Conservation (phyloP, 1,140 invertebrate genomes). For the honey bee (Apis mellifera) region Amel_HAv3.1 CM009941.2:16153001-16153500, state of each 20-base stretch:
- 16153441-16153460: background rate
- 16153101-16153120: background rate
- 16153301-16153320: conserved; percentile 22
- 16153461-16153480: background rate
- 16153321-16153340: background rate
- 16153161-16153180: background rate
- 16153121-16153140: background rate
- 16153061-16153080: conserved; percentile 26
- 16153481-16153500: background rate
- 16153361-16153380: background rate
- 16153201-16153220: background rate
- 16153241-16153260: conserved; percentile 5
- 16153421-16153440: no score
- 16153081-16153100: background rate
- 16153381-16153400: background rate
- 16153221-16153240: background rate
- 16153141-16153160: background rate
- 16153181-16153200: background rate
- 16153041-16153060: conserved; percentile 44
- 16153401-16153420: background rate
- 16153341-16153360: background rate
- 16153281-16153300: background rate
- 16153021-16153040: conserved; percentile 33
- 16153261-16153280: conserved; percentile 19
- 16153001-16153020: conserved; percentile 49